A percentile compares a stretch with the other conserved stretches of the same genome.
These are phyloP conservation scores for Tetanocera ferruginea DNA, from an alignment of 2,888 invertebrate genomes.

Conservation along the genomic window DNA sequence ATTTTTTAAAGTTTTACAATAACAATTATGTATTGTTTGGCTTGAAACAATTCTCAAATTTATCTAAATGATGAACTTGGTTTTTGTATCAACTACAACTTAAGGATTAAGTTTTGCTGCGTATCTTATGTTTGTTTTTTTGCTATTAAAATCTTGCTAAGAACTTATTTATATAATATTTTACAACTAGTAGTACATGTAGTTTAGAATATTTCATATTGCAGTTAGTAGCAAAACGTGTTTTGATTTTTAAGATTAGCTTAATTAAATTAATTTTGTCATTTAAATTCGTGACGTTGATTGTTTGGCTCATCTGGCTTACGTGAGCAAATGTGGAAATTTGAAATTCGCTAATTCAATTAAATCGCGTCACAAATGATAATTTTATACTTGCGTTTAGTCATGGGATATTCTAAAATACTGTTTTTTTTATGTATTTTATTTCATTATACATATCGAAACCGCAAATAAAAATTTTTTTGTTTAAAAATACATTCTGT, in stretches of 20 bases:
- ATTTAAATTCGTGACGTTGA: constrained; percentile 5
- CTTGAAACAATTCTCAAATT: too few relatives aligned
- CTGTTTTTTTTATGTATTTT: not conserved
- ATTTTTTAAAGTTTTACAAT: too few relatives aligned
- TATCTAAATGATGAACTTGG: too few relatives aligned
- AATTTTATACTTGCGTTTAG: constrained; percentile 12
- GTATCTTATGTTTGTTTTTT: too few relatives aligned
- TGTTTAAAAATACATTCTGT: not conserved
- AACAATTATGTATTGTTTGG: too few relatives aligned
- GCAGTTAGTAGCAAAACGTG: not conserved
- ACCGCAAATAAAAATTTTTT: constrained; percentile 14
- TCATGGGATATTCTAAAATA: constrained; percentile 12
- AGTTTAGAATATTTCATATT: not conserved
- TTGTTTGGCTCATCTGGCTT: constrained; percentile 1
- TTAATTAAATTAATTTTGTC: not conserved
- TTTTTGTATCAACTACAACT: too few relatives aligned
- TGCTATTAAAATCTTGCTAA: too few relatives aligned
- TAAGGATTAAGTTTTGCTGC: too few relatives aligned
- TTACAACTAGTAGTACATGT: too few relatives aligned
- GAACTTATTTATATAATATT: too few relatives aligned
- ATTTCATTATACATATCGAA: not conserved
- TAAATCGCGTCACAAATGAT: constrained; percentile 2
- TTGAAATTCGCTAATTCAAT: not conserved
- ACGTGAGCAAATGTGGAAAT: not conserved
- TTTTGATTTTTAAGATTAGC: not conserved